These are phyloP conservation scores for Stenurella melanura DNA, from an alignment of 2,888 invertebrate species.

Conservation along the genomic window DNA sequence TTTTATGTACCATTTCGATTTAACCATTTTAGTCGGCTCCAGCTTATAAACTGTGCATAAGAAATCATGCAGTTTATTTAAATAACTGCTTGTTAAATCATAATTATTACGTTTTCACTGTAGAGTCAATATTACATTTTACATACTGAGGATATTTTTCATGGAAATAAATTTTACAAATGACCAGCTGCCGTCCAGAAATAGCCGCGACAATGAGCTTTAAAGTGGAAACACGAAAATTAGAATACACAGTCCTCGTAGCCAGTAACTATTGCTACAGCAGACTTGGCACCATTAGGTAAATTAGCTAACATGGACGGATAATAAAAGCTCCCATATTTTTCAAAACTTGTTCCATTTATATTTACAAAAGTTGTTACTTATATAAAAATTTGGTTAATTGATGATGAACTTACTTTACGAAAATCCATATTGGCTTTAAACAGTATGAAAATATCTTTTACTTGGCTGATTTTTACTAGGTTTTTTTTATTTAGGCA, in stretches of 20 bases:
- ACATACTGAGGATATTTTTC: background rate
- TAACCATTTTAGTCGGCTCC: too few species aligned
- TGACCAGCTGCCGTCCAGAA: constrained; percentile 1
- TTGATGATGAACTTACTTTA: too few species aligned
- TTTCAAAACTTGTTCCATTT: background rate
- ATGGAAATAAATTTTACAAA: constrained; percentile 3
- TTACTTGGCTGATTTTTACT: too few species aligned
- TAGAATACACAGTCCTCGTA: background rate
- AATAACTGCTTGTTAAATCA: too few species aligned
- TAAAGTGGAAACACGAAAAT: background rate
- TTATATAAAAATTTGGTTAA: background rate
- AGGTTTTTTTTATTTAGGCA: too few species aligned
- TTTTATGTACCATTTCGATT: too few species aligned
- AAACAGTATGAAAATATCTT: too few species aligned
- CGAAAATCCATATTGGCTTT: too few species aligned
- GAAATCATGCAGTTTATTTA: too few species aligned
- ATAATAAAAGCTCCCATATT: background rate
- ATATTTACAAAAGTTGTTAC: background rate
- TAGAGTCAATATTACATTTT: constrained; percentile 2
- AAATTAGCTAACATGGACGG: background rate
- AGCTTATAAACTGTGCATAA: too few species aligned
- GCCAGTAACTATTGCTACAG: background rate
- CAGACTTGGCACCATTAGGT: background rate
- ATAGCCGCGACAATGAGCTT: background rate
- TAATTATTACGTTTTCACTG: background rate